Conservation (phyloP, 2,113 vertebrate genomes). For the Nycticebus coucang region DNA sequence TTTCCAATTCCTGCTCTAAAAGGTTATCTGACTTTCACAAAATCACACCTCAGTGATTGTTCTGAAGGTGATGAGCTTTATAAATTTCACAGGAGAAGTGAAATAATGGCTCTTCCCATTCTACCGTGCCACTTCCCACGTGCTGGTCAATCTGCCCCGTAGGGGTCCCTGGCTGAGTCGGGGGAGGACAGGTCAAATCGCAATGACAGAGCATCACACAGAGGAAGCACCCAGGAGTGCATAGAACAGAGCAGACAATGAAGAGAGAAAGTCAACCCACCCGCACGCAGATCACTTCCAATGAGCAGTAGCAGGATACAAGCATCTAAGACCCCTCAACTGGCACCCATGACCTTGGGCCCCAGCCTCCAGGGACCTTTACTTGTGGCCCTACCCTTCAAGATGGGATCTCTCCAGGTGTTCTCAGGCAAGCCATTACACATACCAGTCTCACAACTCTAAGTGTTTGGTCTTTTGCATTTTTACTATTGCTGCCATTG, state of each 20-base stretch:
- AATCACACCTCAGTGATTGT: background rate
- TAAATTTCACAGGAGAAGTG: background rate
- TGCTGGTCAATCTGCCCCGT: background rate
- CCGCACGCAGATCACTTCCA: background rate
- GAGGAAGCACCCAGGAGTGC: background rate
- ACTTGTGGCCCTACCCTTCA: background rate
- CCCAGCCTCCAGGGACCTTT: background rate
- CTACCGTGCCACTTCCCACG: background rate
- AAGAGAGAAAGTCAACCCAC: background rate
- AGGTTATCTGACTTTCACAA: background rate
- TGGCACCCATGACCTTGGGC: background rate
- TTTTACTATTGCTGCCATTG: background rate
- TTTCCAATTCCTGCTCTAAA: background rate
- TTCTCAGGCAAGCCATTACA: background rate
- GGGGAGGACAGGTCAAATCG: background rate
- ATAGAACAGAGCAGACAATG: background rate
- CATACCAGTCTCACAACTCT: background rate
- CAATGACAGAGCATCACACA: background rate
- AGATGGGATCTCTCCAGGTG: background rate
- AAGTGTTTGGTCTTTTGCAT: background rate
- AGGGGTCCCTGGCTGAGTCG: background rate
- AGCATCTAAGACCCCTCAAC: background rate
- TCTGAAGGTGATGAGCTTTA: background rate
- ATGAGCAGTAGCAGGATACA: background rate
- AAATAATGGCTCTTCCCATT: background rate